Conservation (phyloP, 2,113 vertebrate species). For the Laticauda colubrina region DNA sequence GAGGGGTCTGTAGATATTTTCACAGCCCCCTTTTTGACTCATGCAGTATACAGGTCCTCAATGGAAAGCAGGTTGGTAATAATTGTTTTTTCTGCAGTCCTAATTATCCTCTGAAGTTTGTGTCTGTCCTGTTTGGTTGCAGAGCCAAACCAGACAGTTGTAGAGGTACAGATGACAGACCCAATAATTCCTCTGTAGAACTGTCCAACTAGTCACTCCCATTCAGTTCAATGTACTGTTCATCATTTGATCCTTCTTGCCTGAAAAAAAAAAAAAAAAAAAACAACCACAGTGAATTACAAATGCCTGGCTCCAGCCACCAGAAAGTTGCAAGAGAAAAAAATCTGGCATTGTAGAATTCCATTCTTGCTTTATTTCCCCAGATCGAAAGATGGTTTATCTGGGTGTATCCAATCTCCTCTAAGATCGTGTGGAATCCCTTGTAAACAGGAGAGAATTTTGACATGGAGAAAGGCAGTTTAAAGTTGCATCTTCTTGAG, state of each 20-base stretch:
- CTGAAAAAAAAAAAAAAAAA: background rate
- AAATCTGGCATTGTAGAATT: background rate
- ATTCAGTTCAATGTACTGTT: background rate
- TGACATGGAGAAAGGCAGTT: conserved; percentile 81
- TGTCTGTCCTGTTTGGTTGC: no score
- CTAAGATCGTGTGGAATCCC: conserved; percentile 77
- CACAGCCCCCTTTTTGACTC: no score
- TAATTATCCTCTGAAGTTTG: no score
- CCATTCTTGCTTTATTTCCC: background rate
- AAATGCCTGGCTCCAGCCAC: background rate
- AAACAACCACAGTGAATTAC: background rate
- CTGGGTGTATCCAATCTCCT: conserved; percentile 13
- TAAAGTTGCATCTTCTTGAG: conserved; percentile 80
- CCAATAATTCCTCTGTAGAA: no score
- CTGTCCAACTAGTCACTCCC: no score
- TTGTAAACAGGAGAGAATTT: conserved; percentile 79
- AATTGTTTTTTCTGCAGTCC: no score
- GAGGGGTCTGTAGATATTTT: no score
- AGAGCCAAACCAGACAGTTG: no score
- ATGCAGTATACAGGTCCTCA: no score
- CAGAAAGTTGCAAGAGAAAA: background rate
- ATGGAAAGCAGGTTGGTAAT: no score
- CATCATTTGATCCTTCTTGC: background rate
- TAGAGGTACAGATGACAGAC: no score
- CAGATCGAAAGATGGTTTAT: conserved; percentile 27